Base-by-base conservation (phyloP, 2,797 vertebrate species). In the Rhinichthys osculus region DNA sequence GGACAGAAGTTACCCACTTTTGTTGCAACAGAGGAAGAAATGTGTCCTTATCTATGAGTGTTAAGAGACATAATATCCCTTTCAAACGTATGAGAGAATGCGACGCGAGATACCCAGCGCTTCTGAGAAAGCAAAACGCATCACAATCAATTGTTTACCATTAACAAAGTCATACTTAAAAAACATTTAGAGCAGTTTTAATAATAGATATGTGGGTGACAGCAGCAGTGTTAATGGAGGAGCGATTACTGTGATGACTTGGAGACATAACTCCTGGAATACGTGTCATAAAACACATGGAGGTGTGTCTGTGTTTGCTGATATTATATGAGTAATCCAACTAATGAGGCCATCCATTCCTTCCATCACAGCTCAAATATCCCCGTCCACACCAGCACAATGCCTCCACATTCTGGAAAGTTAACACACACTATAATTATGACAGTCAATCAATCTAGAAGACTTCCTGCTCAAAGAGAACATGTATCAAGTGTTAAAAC, bases 401-500 rank as follows among this genome's bases (percentile, higher is more conserved):
- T 40, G 38, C 84, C 70, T 83, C 42, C 21, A 74, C 78, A 52
- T 52, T 59, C 69, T 3, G 52, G 59, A 88, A 85, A 83, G 57
- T 62, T 52, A 80, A 30, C 54, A 5, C 73, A 72, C 40, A 54
- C 5, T 23, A 66, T 81, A 80, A 88, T 44, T 74, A 9, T 19
- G 87, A 67, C 16, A 83, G 73, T 88, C 84, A 84, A 78, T 86
- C 70, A 81, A 52, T 64, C 44, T 3, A 27, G 83, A 83, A 62
- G 47, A 73, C 76, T 82, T 81, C 78, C 78, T 42, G 23, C 10
- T 76, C 16, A 81, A 38, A 80, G 23, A 64, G n/a, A 50, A 50
- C 42, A 71, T 7, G 27, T 30, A 62, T 59, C 11, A 57, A n/a
- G 7, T 30, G 62, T 16, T 70, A 33, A 76, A 78, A 67, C 21